Base-by-base conservation (phyloP, 92 coral and sea anemone species). In the Zoanthus gigantus region DNA sequence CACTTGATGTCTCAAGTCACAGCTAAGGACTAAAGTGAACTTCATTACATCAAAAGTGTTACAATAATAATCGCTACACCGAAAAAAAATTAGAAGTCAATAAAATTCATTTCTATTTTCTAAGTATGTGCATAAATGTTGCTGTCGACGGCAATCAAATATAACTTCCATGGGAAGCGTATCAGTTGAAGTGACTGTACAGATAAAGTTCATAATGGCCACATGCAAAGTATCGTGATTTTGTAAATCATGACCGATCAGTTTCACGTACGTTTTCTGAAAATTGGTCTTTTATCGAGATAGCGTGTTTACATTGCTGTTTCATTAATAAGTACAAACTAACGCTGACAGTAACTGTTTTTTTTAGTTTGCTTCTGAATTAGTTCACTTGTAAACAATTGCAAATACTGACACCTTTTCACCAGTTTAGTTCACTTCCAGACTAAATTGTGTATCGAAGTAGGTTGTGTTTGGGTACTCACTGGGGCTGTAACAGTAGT, bases 201-300 rank as follows among this genome's bases (percentile, higher is more conserved):
- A 65, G 45, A 45, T 48, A 65, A 14, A 5, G 68, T 66, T 65
- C 61, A 5, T 11, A 44, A 28, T 46, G 46, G 85, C 85, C 85
- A 81, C 85, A 81, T 81, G 85, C 85, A 65, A 81, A 81, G 85
- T 81, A 67, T 81, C 85, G 85, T 67, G 85, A 81, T 81, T 65
- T 81, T 50, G 15, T 79, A 48, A 6, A 63, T 29, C 15, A 8
- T 7, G 10, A 77, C 46, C 31, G 52, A 37, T 77, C 53, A 31
- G 61, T 76, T 42, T 53, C 48, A 12, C 57, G 60, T 81, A 34
- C 7, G 52, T 45, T 81, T 65, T 58, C 65, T 53, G 44, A 81
- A 66, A 42, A 9, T 42, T 48, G 46, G 74, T 69, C 74, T 53
- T 29, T 16, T 44, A 44, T 79, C 45, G 56, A 79, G 52, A 79